Base-by-base conservation (phyloP, 2,888 invertebrate species). In the Pyrgus malvae region DNA sequence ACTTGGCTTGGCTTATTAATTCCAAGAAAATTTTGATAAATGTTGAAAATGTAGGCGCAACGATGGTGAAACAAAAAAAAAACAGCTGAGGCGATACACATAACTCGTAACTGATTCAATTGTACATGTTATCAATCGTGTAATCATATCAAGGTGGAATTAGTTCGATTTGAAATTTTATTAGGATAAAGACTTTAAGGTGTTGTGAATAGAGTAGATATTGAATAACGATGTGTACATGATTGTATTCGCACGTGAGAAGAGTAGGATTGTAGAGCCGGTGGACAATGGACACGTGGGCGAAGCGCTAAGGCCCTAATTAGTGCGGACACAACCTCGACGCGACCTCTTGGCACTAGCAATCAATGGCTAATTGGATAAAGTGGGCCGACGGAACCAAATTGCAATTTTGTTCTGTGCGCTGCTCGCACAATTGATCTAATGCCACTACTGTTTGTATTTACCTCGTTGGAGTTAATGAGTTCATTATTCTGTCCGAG, bases 311-410 rank as follows among this genome's bases (percentile, higher is more conserved):
- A 76, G 74, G 76, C 70, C 74, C 77, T 86, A 87, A 89, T 88
- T 86, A 86, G 70, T 73, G 72, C 74, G 69, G 75, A 68, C 71
- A 74, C 82, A 83, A 80, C 78, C 83, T 80, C 83, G 74, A 80
- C 85, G 73, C 86, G 88, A 89, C 88, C 89, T 87, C 76, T 80
- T 71, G 83, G 69, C 81, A 76, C 81, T 62, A 67, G 69, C 88
- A 86, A 85, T 86, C 83, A 85, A 76, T 78, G 74, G 68, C 62
- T 83, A 83, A 89, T 87, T 84, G 80, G 79, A 85, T 86, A 79
- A 86, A 88, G 79, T 80, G 77, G 72, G 67, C 83, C 83, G 85
- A 76, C 79, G 73, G 68, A 65, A 66, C 70, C 69, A 63, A 78
- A 80, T 74, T 68, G 78, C 76, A 67, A 79, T 75, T 78, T 77